phyloP scores from a whole-genome alignment of 2,797 vertebrate genomes.

The Oophaga sylvatica region DNA sequence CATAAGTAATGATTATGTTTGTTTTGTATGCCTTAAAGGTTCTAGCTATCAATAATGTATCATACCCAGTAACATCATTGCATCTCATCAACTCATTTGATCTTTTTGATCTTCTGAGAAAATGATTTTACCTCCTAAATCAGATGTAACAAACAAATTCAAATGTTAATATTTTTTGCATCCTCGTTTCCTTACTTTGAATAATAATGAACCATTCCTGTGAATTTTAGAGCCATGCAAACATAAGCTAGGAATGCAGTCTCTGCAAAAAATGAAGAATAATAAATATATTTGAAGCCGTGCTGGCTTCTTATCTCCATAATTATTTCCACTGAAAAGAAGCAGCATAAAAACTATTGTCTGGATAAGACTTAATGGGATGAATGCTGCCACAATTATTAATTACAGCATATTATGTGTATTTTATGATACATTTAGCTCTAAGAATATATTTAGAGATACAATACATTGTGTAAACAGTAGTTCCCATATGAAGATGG shows the following conservation, averaged over 20 bases:
- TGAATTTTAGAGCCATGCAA: constrained; percentile 28
- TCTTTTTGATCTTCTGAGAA: constrained; percentile 50
- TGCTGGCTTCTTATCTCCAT: constrained; percentile 12
- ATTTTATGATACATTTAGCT: not conserved
- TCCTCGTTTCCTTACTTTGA: constrained; percentile 25
- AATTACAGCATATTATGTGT: constrained; percentile 16
- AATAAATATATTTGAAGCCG: constrained; percentile 13
- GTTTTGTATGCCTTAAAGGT: constrained; percentile 32
- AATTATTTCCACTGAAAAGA: constrained; percentile 47
- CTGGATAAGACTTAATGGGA: constrained; percentile 24
- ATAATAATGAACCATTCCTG: constrained; percentile 47
- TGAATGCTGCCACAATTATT: constrained; percentile 19
- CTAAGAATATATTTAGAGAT: not conserved
- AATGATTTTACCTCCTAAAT: constrained; percentile 48
- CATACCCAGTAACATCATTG: constrained; percentile 39
- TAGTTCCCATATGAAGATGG: not conserved
- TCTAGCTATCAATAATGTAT: constrained; percentile 50
- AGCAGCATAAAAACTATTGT: constrained; percentile 31
- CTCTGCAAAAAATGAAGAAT: constrained; percentile 16
- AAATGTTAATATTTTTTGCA: constrained; percentile 55
- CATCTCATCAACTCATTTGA: constrained; percentile 53
- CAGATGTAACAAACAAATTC: constrained; percentile 50
- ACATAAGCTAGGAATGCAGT: constrained; percentile 23
- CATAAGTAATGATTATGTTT: constrained; percentile 41
- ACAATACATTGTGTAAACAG: not conserved